Base-by-base conservation (phyloP, 2,888 invertebrate species). In the Zygothrica quintamaculata region DNA sequence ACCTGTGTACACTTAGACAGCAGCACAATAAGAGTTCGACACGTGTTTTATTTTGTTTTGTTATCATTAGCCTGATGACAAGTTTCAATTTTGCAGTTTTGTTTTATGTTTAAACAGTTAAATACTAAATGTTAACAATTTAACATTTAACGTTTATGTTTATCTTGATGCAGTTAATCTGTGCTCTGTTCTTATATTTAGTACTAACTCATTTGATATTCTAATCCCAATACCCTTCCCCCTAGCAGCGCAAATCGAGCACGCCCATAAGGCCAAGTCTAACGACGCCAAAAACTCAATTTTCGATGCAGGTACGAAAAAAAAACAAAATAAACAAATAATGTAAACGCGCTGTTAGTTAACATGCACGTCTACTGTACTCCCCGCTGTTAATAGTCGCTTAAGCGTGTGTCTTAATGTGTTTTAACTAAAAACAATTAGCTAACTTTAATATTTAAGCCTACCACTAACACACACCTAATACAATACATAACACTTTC, bases 221-320 rank as follows among this genome's bases (percentile, higher is more conserved):
- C 52, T 58, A 67, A 71, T 60, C 69, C 46, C 57, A 29, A 46
- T n/a, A n/a, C n/a, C 59, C 65, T 36, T 40, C 53, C 77, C 72
- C 51, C 48, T 53, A 65, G 77, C 90, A 90, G 90, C 90, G 90
- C 75, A 90, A 89, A 74, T 80, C 90, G 61, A 87, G 67, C 80
- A 81, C 88, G 68, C 84, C 85, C 65, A 67, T 84, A 47, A 90
- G 89, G 77, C 85, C 90, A 60, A 72, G 79, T 64, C 71, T 76
- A 69, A 70, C 82, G 70, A 68, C 90, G 80, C 88, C 90, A 56
- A 90, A 90, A 85, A 89, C 65, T 67, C 87, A 88, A 74, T 90
- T 87, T 87, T 90, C 90, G 55, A 90, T 90, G 90, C 90, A 90
- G 90, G 90, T 90, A 89, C 70, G 87, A 81, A 71, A 77, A 52